phyloP scores from a whole-genome alignment of 2,113 vertebrate species.

The Cephalopholis sonnerati region DNA sequence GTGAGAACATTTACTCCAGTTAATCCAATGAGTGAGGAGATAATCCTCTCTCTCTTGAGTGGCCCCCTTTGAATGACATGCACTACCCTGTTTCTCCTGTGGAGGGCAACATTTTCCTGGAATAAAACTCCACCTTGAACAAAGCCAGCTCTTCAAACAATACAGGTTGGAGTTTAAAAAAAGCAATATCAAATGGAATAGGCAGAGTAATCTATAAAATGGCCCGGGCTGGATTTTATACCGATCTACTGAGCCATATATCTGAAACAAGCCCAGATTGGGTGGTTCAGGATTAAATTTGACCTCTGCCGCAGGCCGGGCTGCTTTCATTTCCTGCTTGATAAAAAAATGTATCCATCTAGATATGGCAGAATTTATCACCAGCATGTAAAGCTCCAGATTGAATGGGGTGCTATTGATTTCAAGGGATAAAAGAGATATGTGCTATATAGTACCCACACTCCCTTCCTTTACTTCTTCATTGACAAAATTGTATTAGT shows the following conservation, averaged over 20 bases:
- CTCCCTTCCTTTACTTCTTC: neutral
- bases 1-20: slow-evolving; percentile 69
- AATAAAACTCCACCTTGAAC: slow-evolving; percentile 19
- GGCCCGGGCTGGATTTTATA: slow-evolving; percentile 43
- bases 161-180: neutral
- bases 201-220: slow-evolving; percentile 65
- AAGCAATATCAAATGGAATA: slow-evolving; percentile 48
- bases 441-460: neutral
- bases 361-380: slow-evolving; percentile 52
- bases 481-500: slow-evolving; percentile 34
- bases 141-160: slow-evolving; percentile 43
- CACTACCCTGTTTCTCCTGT: slow-evolving; percentile 24
- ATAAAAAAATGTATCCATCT: slow-evolving; percentile 37
- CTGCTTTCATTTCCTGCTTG: slow-evolving; percentile 58
- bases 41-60: slow-evolving; percentile 55
- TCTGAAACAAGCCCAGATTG: slow-evolving; percentile 42
- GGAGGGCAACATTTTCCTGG: slow-evolving; percentile 62
- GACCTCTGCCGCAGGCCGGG: slow-evolving; percentile 46
- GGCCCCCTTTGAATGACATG: neutral
- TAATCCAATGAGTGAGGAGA: slow-evolving; percentile 54
- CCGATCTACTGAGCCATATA: slow-evolving; percentile 34
- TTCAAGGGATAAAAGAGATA: slow-evolving; percentile 8
- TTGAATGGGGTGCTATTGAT: slow-evolving; percentile 46
- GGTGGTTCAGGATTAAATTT: slow-evolving; percentile 62
- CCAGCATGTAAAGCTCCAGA: slow-evolving; percentile 19